Evolutionary conservation across 2,113 vertebrate species (phyloP), one percentile per base, ranked within the genome.

Genomic region (Diadophis punctatus): DNA sequence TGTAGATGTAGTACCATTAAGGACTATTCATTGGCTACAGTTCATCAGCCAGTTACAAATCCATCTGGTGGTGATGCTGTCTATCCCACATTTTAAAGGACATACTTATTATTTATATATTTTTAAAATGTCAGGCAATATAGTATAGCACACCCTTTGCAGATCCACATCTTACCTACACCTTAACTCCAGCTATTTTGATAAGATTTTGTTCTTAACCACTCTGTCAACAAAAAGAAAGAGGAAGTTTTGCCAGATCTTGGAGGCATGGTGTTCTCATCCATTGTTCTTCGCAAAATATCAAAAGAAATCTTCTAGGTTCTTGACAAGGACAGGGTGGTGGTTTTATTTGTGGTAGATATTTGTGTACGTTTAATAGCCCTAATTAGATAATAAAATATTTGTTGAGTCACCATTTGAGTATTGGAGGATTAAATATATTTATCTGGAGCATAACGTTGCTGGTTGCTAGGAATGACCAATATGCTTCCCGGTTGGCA

Each of bases 281-380:
- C 5, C 34, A 86, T 90, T 92, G 5, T 89, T 95, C 91, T 87
- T 91, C n/a, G 85, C 53, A 48, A 94, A 48, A 92, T 94, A 52
- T 39, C 86, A 91, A 89, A 96, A 53, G 56, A 11, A 87, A 94
- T 92, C 1, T 94, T 94, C 93, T 58, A 18, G 46, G 53, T 39
- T 52, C 14, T 22, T 93, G 63, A 52, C 23, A 95, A 23, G 51
- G 3, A 93, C 3, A 88, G 46, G 84, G 87, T 94, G 94, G 74
- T 49, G 11, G 16, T 49, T 4, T 43, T 34, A 34, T 8, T 60
- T 27, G 58, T n/a, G 18, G n/a, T n/a, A 14, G 30, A 18, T n/a
- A 6, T 87, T 51, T 87, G 4, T 16, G 48, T 51, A 7, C n/a
- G 14, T 88, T 87, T 53, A 89, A 80, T 68, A 92, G 53, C 30